Evolutionary conservation across 2,888 invertebrate species (phyloP), one percentile per base, ranked within the genome.

Genomic region (Hirtodrosophila trivittata): DNA sequence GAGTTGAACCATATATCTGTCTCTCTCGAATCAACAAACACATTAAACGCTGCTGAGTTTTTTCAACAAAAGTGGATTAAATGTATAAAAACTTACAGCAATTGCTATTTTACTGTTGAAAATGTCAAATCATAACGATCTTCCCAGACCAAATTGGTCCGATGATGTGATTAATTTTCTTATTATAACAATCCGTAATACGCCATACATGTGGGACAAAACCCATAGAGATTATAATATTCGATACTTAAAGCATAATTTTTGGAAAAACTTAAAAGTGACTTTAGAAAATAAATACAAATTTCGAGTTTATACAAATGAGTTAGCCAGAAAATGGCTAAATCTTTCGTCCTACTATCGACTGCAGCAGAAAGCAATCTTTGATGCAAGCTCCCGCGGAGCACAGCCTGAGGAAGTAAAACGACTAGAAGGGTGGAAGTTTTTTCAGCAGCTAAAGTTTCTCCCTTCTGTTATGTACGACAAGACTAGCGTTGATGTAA

Each of bases 171-270:
- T 71, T 30, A 45, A 16, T 41, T 71, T 71, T 16, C 30, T 71
- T 5, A 58, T 71, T 5, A 55, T 63, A 18, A 63, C 70, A 28
- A 71, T 71, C 37, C 70, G 71, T 0, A 70, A 71, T 13, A 71
- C 70, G 1, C 70, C 70, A 0, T 71, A 71, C 10, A 71, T 71
- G 70, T 71, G 70, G 70, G 70, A 71, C 14, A 71, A 71, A 26
- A 58, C 55, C 5, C 63, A 71, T 28, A 71, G 70, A 10, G 67
- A 71, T 37, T 67, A 63, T 10, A 63, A 71, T 45, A 71, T 71
- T 13, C 63, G 70, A 0, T 67, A 66, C 32, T 49, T 71, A 1
- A 71, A 71, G 16, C 70, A 71, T 7, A 63, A 70, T 32, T 71
- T 71, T 33, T 71, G 70, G 70, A 71, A 70, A 30, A 71, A 71